Percentiles rank a stretch among this genome's conserved stretches.
Evolutionary conservation across 2,797 vertebrate genomes (phyloP).

Genomic region (Melanotaenia trifasciata): DNA sequence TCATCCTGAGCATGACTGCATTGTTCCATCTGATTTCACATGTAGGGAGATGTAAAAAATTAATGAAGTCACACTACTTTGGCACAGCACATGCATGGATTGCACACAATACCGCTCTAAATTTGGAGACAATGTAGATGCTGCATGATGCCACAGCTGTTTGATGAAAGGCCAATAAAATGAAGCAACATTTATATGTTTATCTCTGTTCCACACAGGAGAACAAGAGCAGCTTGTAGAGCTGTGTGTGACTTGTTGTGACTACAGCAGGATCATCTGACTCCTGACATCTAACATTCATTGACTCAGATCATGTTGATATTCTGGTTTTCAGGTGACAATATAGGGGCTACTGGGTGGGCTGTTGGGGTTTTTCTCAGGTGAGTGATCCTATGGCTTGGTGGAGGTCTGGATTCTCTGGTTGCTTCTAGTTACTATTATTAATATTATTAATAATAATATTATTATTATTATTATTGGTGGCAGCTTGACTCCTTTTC

Average conservation of each 20-base stretch:
- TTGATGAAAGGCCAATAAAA: background rate
- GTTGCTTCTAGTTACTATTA: too few species aligned
- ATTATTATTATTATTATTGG: too few species aligned
- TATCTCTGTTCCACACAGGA: background rate
- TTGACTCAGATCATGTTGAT: too few species aligned
- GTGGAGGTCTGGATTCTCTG: too few species aligned
- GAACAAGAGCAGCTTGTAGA: background rate
- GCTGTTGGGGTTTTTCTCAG: too few species aligned
- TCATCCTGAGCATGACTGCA: constrained; percentile 5
- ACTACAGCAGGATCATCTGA: background rate
- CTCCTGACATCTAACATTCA: too few species aligned
- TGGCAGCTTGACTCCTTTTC: too few species aligned
- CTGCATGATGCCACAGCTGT: background rate
- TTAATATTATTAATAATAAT: too few species aligned
- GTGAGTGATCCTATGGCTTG: too few species aligned
- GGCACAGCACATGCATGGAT: background rate
- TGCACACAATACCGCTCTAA: background rate
- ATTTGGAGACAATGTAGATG: background rate
- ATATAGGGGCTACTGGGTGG: too few species aligned
- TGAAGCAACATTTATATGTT: background rate
- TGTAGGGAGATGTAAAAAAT: background rate
- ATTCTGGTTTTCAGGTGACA: too few species aligned
- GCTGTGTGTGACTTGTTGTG: background rate
- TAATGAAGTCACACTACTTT: background rate
- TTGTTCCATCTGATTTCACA: background rate